phyloP scores from a whole-genome alignment of 2,888 invertebrate genomes.

The Tolmerus cingulatus region DNA sequence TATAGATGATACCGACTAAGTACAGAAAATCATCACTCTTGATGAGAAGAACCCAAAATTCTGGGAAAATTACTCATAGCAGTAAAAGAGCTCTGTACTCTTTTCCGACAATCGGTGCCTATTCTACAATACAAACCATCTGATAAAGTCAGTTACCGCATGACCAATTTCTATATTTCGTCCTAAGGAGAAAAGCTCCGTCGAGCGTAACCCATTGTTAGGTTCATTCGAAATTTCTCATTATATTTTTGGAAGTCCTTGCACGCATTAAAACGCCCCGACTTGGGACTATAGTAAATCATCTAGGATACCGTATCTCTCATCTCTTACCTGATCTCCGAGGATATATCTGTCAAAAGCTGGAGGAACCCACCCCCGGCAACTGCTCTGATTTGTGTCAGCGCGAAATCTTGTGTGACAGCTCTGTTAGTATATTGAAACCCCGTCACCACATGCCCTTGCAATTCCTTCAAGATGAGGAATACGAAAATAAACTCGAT shows the following conservation, averaged over 20 bases:
- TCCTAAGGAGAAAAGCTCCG: neutral
- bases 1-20: no score
- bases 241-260: neutral
- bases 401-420: constrained; percentile 34
- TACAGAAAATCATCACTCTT: no score
- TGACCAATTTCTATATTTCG: neutral
- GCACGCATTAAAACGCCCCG: neutral
- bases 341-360: constrained; percentile 30
- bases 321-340: constrained; percentile 22
- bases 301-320: neutral
- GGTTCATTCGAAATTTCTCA: neutral
- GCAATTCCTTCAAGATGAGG: constrained; percentile 32
- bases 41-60: no score
- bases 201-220: neutral
- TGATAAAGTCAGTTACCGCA: neutral
- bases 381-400: constrained; percentile 37
- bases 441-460: constrained; percentile 13
- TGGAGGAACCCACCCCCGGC: neutral
- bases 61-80: no score
- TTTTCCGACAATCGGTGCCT: no score
- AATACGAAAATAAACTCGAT: constrained; percentile 37
- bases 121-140: neutral
- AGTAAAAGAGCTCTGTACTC: no score
- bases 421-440: constrained; percentile 24
- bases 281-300: neutral